Evolutionary conservation across 2,888 invertebrate species (phyloP).

Genomic region (Plutella xylostella): DNA sequence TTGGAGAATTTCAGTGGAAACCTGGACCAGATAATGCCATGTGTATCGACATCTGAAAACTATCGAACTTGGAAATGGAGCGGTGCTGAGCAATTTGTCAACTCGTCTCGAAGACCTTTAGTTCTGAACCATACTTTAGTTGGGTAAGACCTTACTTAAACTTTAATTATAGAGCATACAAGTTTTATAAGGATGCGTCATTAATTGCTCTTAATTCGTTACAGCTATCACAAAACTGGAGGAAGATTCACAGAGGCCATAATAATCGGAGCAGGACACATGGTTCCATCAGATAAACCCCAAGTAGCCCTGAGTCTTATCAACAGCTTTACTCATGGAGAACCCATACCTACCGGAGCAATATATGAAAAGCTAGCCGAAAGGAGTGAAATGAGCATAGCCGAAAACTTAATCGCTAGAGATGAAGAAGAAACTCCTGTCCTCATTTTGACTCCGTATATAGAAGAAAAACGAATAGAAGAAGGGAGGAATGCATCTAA

Average conservation of each 20-base stretch:
- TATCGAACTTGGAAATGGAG: constrained; percentile 51
- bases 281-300: constrained; percentile 72
- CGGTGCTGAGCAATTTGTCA: constrained; percentile 29
- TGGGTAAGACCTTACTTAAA: too few relatives aligned
- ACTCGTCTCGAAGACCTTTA: constrained; percentile 35
- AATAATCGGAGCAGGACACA: constrained; percentile 74
- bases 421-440: constrained; percentile 14
- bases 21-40: constrained; percentile 54
- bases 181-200: not conserved
- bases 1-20: constrained; percentile 54
- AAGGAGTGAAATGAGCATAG: too few relatives aligned
- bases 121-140: constrained; percentile 16
- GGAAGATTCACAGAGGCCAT: constrained; percentile 67
- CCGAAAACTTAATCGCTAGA: too few relatives aligned
- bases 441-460: constrained; percentile 36
- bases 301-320: constrained; percentile 63
- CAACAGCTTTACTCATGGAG: constrained; percentile 58
- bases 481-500: constrained; percentile 33
- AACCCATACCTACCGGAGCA: constrained; percentile 15
- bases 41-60: constrained; percentile 38
- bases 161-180: too few relatives aligned
- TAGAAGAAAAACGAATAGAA: constrained; percentile 30
- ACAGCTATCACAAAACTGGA: constrained; percentile 65
- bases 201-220: not conserved
- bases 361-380: too few relatives aligned